Conservation (phyloP, 1,140 invertebrate species). For the Leptinotarsa undecemlineata region DNA sequence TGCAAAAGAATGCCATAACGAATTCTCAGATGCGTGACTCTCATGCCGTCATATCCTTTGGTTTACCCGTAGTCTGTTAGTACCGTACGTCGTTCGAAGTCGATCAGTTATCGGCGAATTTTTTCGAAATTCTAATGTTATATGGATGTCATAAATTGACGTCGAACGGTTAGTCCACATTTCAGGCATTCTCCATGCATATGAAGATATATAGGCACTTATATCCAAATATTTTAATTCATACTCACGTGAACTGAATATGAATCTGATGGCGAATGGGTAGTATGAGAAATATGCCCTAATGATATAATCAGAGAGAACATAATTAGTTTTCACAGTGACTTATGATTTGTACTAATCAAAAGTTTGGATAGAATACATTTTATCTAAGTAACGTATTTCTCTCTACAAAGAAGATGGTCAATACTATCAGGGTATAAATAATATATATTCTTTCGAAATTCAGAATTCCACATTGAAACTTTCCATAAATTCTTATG, state of each 20-base stretch:
- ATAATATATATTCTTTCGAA: too few species aligned
- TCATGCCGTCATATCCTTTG: not conserved
- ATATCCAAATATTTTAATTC: not conserved
- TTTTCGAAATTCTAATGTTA: not conserved
- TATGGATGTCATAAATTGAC: conserved; percentile 8
- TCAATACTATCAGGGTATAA: too few species aligned
- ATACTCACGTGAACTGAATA: not conserved
- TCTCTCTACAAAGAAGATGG: too few species aligned
- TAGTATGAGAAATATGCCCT: not conserved
- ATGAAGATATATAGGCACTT: not conserved
- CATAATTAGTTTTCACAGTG: not conserved
- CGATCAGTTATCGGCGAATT: not conserved
- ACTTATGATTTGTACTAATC: too few species aligned
- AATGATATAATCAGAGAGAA: not conserved
- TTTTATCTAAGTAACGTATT: too few species aligned
- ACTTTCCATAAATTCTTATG: too few species aligned
- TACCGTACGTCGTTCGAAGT: not conserved
- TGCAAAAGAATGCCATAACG: not conserved
- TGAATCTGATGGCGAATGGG: not conserved
- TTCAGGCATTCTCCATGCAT: not conserved
- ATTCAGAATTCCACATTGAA: too few species aligned
- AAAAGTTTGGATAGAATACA: too few species aligned
- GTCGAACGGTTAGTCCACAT: conserved; percentile 5
- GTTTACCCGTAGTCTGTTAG: not conserved
- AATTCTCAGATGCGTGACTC: not conserved